Evolutionary conservation across 2,888 invertebrate genomes (phyloP).

Genomic region (Eledona agricola): DNA sequence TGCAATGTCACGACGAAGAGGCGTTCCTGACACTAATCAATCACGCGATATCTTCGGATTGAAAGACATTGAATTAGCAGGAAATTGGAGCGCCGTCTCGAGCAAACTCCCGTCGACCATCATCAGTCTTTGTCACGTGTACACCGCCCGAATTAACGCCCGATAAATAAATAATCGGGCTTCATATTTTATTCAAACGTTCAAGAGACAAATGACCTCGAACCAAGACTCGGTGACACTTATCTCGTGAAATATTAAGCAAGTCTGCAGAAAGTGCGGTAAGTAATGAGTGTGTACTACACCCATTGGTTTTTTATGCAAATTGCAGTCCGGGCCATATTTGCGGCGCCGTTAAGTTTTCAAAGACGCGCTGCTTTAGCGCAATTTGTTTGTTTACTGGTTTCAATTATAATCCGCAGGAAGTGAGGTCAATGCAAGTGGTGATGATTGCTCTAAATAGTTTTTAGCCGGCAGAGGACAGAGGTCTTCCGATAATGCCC

Average conservation of each 20-base stretch:
- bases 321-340: no score
- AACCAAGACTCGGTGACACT: slow-evolving; percentile 13
- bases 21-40: slow-evolving; percentile 58
- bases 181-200: slow-evolving; percentile 20
- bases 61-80: slow-evolving; percentile 66
- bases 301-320: neutral
- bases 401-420: no score
- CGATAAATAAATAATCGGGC: no score
- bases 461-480: slow-evolving; percentile 26
- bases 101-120: slow-evolving; percentile 48
- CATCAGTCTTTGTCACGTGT: slow-evolving; percentile 61
- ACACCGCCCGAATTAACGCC: slow-evolving; percentile 9
- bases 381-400: no score
- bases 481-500: slow-evolving; percentile 28
- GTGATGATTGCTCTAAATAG: slow-evolving; percentile 32
- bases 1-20: slow-evolving; percentile 36
- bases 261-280: slow-evolving; percentile 1
- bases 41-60: slow-evolving; percentile 63
- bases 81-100: slow-evolving; percentile 60
- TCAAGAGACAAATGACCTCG: slow-evolving; percentile 3
- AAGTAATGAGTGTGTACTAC: neutral
- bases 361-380: no score
- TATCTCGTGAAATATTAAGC: slow-evolving; percentile 24
- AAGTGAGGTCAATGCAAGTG: slow-evolving; percentile 35
- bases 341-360: no score